Evolutionary conservation across 2,113 vertebrate species (phyloP), one percentile per base, ranked within the genome.

Genomic region (Antechinus stuartii): DNA sequence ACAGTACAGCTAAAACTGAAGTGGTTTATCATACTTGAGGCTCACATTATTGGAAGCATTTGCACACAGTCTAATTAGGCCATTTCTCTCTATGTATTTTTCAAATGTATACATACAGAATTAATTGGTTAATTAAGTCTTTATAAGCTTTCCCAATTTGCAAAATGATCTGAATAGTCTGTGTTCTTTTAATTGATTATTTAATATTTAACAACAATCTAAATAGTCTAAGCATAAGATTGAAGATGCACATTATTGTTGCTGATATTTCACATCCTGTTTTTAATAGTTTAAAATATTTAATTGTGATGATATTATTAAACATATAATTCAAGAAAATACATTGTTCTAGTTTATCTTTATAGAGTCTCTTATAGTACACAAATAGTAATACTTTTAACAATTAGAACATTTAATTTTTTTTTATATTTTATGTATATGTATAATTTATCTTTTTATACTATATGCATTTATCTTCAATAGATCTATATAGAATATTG

Each of bases 151-250:
- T 93, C 96, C 35, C 95, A 53, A n/a, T 54, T 93, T 96, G 84
- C 89, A 91, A 54, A 26, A 93, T 96, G 93, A 96, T 97, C 95
- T 93, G 25, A 90, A 89, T 91, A 94, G 25, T 46, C 76, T 61
- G 56, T 76, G 68, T 92, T 91, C 10, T 35, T 93, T 97, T 95
- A 97, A 95, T 93, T 96, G 91, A 95, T 97, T 50, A 92, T 89
- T 97, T 97, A 97, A 96, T 96, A 97, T 94, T 97, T 96, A 95
- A 96, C 95, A 95, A 92, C 30, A 95, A 90, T 89, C 68, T 23
- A 53, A 0, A 25, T 50, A 92, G 97, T 91, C 47, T 16, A 68
- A 1, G 2, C 25, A 91, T 93, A 84, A 95, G 92, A 97, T 91
- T 95, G 57, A 96, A 96, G 92, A 90, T 42, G 92, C 47, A 97